Conservation (phyloP, 1,140 invertebrate species). For the Megathymus violae region DNA sequence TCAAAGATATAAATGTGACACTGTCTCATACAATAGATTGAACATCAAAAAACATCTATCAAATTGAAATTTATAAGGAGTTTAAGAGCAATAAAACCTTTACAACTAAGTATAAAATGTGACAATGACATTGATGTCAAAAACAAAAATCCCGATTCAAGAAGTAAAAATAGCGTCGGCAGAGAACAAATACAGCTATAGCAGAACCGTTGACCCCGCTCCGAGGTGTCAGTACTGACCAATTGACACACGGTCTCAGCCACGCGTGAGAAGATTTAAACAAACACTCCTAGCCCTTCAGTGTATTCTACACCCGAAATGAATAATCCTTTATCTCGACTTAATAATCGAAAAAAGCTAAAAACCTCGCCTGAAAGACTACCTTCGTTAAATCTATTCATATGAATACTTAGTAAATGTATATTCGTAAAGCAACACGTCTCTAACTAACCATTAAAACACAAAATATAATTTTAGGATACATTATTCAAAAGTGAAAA, state of each 20-base stretch:
- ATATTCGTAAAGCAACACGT: slow-evolving; percentile 5
- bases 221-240: slow-evolving; percentile 69
- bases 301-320: slow-evolving; percentile 76
- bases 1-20: too few species aligned
- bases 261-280: slow-evolving; percentile 79
- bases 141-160: slow-evolving; percentile 18
- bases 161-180: slow-evolving; percentile 39
- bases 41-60: too few species aligned
- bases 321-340: slow-evolving; percentile 75
- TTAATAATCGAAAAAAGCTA: slow-evolving; percentile 58
- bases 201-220: slow-evolving; percentile 64
- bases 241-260: slow-evolving; percentile 65
- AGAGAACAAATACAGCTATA: slow-evolving; percentile 36
- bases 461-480: slow-evolving; percentile 42
- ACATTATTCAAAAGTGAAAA: too few species aligned
- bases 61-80: too few species aligned
- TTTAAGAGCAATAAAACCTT: slow-evolving; percentile 48
- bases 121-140: slow-evolving; percentile 17
- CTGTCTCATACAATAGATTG: too few species aligned
- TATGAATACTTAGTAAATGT: slow-evolving; percentile 53
- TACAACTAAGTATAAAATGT: neutral
- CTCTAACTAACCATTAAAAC: neutral
- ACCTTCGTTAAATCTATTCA: slow-evolving; percentile 58
- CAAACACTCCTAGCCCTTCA: slow-evolving; percentile 62
- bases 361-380: slow-evolving; percentile 53